Evolutionary conservation across 2,888 invertebrate species (phyloP).

Genomic region (Spilarctia lutea): DNA sequence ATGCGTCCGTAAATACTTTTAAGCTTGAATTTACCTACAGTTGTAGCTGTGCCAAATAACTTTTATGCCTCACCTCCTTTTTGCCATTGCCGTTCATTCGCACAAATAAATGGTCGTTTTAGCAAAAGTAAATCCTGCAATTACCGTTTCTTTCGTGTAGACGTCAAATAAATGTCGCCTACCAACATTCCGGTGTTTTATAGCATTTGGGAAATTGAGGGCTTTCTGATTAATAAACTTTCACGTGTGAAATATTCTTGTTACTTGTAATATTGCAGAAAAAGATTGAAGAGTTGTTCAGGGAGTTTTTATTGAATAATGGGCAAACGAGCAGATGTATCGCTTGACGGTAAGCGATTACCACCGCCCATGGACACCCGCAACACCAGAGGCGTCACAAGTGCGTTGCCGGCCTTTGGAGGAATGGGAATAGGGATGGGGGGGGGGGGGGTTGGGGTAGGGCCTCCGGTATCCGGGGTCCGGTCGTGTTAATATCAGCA

Average conservation of each 20-base stretch:
- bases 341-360: no score
- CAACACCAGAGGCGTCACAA: no score
- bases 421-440: no score
- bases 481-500: no score
- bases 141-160: conserved; percentile 34
- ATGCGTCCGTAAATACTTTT: conserved; percentile 13
- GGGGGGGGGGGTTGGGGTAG: no score
- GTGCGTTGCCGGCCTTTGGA: no score
- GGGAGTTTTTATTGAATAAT: no score
- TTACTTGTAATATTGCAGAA: neutral
- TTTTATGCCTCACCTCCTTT: conserved; percentile 50
- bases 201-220: neutral
- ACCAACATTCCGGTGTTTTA: conserved; percentile 9
- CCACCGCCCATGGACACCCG: no score
- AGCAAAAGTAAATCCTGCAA: conserved; percentile 50
- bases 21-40: conserved; percentile 30
- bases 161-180: conserved; percentile 36
- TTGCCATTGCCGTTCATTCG: conserved; percentile 35
- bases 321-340: no score
- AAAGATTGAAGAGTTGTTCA: no score
- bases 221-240: conserved; percentile 1
- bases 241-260: neutral
- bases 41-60: conserved; percentile 47
- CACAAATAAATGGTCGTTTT: conserved; percentile 43
- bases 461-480: no score